Evolutionary conservation across 2,113 vertebrate genomes (phyloP).

Genomic region (Xenotilapia caudafasciata): DNA sequence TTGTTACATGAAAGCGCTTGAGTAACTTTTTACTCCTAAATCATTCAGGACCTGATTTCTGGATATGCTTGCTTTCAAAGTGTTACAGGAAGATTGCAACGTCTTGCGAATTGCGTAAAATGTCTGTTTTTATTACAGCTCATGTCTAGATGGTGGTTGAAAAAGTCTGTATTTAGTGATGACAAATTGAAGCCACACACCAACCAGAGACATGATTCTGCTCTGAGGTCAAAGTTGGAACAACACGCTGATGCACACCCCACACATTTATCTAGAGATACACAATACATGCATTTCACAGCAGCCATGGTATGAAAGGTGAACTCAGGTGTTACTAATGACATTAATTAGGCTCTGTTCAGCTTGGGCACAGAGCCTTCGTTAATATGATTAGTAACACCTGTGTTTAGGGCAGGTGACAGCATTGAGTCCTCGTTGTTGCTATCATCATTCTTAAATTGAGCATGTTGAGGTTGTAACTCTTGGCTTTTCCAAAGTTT

Average conservation of each 20-base stretch:
- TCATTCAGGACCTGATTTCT: not conserved
- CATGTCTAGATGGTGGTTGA: not conserved
- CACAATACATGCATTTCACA: not conserved
- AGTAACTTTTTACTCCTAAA: not conserved
- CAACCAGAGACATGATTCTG: not conserved
- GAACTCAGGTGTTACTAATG: not conserved
- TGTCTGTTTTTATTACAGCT: not conserved
- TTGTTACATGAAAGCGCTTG: not conserved
- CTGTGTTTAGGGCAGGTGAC: not conserved
- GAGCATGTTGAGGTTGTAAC: not conserved
- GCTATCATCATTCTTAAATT: not conserved
- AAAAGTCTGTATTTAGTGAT: not conserved
- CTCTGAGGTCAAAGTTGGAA: not conserved
- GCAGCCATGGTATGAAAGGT: not conserved
- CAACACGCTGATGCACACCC: not conserved
- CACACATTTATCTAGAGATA: not conserved
- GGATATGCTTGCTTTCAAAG: not conserved
- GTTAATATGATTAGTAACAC: not conserved
- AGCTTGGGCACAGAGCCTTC: not conserved
- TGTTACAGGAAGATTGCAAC: not conserved
- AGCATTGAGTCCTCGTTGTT: not conserved
- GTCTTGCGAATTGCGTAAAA: constrained; percentile 1
- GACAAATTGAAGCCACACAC: not conserved
- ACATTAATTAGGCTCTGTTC: not conserved
- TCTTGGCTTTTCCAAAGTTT: not conserved